Evolutionary conservation across 2,113 vertebrate genomes (phyloP).

Genomic region (Boulengeromyrus knoepffleri): DNA sequence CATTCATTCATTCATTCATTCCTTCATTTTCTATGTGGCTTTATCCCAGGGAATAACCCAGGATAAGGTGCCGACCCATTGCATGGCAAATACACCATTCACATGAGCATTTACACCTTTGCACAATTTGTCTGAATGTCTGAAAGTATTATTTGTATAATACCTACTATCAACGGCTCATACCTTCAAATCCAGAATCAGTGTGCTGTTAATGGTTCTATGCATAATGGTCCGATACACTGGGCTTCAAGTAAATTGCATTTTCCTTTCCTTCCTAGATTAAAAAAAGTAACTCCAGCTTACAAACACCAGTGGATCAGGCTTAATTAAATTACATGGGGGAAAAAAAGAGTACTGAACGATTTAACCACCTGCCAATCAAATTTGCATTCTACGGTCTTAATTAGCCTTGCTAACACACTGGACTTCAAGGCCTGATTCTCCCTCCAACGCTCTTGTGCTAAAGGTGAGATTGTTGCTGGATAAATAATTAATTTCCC

Average conservation of each 20-base stretch:
- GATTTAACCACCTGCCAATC: slow-evolving; percentile 32
- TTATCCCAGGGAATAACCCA: not conserved
- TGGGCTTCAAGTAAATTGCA: not conserved
- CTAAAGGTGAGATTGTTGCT: slow-evolving; percentile 25
- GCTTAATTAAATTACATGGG: slow-evolving; percentile 29
- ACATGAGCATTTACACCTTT: not conserved
- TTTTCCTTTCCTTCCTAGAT: not conserved
- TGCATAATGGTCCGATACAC: not conserved
- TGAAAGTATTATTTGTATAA: not conserved
- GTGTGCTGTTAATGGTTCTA: not conserved
- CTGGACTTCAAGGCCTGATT: slow-evolving; percentile 20
- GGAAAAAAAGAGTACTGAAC: slow-evolving; percentile 17
- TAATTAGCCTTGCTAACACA: slow-evolving; percentile 25
- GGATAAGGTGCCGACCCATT: not conserved
- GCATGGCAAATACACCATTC: not conserved
- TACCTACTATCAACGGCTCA: not conserved
- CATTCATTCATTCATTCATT: not conserved
- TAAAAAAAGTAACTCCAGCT: not conserved
- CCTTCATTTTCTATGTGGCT: not conserved
- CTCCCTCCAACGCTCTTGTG: not conserved
- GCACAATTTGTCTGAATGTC: not conserved
- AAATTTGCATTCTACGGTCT: slow-evolving; percentile 19
- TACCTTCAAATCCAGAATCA: not conserved
- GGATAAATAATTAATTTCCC: slow-evolving; percentile 30
- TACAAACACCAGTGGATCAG: slow-evolving; percentile 15